phyloP scores from a whole-genome alignment of 2,797 vertebrate genomes.

The Acipenser oxyrinchus region DNA sequence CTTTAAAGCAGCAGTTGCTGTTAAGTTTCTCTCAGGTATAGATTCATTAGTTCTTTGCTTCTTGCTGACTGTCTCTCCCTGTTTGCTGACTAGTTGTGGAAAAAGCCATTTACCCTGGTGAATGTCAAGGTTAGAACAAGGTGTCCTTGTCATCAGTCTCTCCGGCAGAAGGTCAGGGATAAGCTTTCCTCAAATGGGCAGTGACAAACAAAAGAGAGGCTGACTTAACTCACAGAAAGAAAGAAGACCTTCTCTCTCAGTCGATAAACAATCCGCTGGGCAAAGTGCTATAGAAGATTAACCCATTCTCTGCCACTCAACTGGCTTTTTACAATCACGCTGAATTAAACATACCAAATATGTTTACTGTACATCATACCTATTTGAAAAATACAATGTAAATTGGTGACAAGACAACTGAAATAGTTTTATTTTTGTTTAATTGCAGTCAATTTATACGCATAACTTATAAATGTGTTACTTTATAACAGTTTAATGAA shows the following conservation, averaged over 20 bases:
- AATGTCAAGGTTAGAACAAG: conserved; percentile 88
- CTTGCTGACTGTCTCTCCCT: conserved; percentile 57
- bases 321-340: no score
- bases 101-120: conserved; percentile 86
- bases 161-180: conserved; percentile 83
- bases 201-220: conserved; percentile 64
- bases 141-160: conserved; percentile 84
- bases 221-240: conserved; percentile 68
- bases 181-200: conserved; percentile 78
- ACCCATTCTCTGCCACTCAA: conserved; percentile 42
- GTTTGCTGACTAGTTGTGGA: conserved; percentile 76
- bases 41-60: conserved; percentile 70
- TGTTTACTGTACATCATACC: no score
- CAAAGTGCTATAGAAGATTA: conserved; percentile 52
- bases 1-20: conserved; percentile 63
- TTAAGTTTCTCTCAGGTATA: conserved; percentile 62
- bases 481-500: no score
- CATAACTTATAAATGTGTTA: no score
- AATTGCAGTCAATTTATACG: no score
- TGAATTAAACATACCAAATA: no score
- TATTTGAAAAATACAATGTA: no score
- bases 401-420: no score
- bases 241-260: conserved; percentile 54
- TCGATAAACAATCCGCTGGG: conserved; percentile 63
- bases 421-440: no score